Percentiles rank a stretch among this genome's conserved stretches.
Conservation (phyloP, 2,888 invertebrate genomes). For the Epistrophe grossulariae region DNA sequence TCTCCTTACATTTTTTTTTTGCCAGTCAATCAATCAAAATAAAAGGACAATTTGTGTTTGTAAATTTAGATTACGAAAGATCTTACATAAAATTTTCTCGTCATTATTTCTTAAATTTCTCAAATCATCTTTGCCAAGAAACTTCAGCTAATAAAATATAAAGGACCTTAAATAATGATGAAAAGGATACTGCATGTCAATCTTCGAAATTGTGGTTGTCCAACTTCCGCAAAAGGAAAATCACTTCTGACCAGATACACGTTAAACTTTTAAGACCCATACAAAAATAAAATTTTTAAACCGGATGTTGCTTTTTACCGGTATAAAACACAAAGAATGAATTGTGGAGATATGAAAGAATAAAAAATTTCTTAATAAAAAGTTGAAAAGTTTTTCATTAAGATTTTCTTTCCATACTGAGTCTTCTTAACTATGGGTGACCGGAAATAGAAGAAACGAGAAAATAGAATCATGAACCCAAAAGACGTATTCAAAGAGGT, state of each 20-base stretch:
- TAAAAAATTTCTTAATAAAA: slow-evolving; percentile 27
- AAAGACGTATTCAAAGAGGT: slow-evolving; percentile 28
- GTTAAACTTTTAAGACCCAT: slow-evolving; percentile 28
- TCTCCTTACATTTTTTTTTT: background rate
- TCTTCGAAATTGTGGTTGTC: slow-evolving; percentile 10
- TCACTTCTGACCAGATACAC: slow-evolving; percentile 29
- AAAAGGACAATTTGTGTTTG: background rate
- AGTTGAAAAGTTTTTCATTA: slow-evolving; percentile 61
- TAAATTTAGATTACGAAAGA: background rate
- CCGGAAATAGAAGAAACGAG: slow-evolving; percentile 29
- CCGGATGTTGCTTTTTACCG: slow-evolving; percentile 21
- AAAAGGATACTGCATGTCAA: slow-evolving; percentile 19
- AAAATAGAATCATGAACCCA: slow-evolving; percentile 5
- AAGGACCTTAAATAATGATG: slow-evolving; percentile 28
- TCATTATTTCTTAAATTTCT: background rate
- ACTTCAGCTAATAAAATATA: background rate
- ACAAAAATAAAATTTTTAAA: slow-evolving; percentile 12
- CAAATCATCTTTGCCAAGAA: slow-evolving; percentile 19
- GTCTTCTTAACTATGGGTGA: slow-evolving; percentile 13
- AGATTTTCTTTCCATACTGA: background rate
- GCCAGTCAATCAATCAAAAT: slow-evolving; percentile 22
- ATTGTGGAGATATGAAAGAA: background rate
- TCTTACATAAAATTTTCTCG: background rate
- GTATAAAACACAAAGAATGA: background rate
- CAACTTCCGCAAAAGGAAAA: background rate